phyloP scores from a whole-genome alignment of 1,140 invertebrate genomes.

The Melipona quadrifasciata region DNA sequence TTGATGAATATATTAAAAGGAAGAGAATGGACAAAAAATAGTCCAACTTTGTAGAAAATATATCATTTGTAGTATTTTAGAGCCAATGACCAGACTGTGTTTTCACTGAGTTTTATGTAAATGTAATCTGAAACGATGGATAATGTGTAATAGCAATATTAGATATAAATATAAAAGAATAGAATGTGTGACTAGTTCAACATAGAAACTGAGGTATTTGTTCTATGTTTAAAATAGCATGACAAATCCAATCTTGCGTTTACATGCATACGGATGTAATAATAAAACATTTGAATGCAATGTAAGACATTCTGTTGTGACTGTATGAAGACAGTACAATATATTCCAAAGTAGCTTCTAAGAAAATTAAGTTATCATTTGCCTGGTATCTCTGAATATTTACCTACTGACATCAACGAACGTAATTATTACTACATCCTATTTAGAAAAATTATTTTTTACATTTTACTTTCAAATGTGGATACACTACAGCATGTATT shows the following conservation, averaged over 20 bases:
- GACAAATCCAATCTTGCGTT: not conserved
- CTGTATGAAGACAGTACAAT: not conserved
- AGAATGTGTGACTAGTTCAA: not conserved
- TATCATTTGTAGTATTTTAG: not conserved
- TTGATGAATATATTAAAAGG: not conserved
- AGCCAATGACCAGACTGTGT: not conserved
- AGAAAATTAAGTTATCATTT: not conserved
- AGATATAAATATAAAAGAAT: not conserved
- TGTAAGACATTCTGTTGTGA: not conserved
- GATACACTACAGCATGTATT: not conserved
- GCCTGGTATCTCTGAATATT: not conserved
- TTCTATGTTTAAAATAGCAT: constrained; percentile 13
- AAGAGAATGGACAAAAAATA: not conserved
- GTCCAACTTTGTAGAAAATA: not conserved
- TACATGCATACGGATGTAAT: not conserved
- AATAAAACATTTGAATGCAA: not conserved
- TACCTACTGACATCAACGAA: not conserved
- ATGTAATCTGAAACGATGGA: not conserved
- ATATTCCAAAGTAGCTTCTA: not conserved
- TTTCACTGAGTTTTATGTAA: not conserved
- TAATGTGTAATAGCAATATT: too few species aligned
- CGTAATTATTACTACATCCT: not conserved
- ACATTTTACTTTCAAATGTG: not conserved
- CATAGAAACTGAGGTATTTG: not conserved
- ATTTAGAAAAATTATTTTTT: not conserved